Percentiles rank a stretch among this genome's conserved stretches.
phyloP scores from a whole-genome alignment of 2,113 vertebrate species.

The Perca schrenkii region DNA sequence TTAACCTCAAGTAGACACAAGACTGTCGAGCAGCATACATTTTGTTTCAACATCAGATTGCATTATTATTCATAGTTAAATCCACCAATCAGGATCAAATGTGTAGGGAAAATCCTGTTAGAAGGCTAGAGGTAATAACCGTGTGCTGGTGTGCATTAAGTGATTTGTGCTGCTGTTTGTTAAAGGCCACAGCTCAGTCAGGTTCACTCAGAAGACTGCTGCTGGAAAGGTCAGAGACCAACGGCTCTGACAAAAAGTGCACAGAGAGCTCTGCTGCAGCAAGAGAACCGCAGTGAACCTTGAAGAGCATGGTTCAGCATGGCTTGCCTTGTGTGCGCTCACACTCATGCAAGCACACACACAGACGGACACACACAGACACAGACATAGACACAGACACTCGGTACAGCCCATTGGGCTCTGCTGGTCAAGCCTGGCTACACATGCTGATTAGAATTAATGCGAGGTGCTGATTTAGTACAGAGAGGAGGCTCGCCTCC shows the following conservation, averaged over 20 bases:
- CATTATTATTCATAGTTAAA: not conserved
- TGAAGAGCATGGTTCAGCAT: slow-evolving; percentile 75
- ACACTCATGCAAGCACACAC: not conserved
- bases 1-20: not conserved
- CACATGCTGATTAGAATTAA: slow-evolving; percentile 81
- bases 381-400: not conserved
- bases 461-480: slow-evolving; percentile 75
- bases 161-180: slow-evolving; percentile 36
- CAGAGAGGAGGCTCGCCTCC: slow-evolving; percentile 64
- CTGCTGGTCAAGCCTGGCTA: slow-evolving; percentile 76
- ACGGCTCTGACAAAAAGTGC: slow-evolving; percentile 38
- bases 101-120: not conserved
- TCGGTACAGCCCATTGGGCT: slow-evolving; percentile 28
- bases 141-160: not conserved
- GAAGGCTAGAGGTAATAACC: not conserved
- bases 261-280: slow-evolving; percentile 19
- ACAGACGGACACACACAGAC: not conserved
- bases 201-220: slow-evolving; percentile 20
- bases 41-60: not conserved
- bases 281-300: slow-evolving; percentile 58
- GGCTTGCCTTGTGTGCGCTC: slow-evolving; percentile 33
- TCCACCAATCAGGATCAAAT: not conserved
- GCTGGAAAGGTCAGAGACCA: slow-evolving; percentile 59
- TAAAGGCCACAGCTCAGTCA: slow-evolving; percentile 50
- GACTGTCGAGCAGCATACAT: not conserved